phyloP scores from a whole-genome alignment of 1,140 invertebrate species.

The Lerema accius region DNA sequence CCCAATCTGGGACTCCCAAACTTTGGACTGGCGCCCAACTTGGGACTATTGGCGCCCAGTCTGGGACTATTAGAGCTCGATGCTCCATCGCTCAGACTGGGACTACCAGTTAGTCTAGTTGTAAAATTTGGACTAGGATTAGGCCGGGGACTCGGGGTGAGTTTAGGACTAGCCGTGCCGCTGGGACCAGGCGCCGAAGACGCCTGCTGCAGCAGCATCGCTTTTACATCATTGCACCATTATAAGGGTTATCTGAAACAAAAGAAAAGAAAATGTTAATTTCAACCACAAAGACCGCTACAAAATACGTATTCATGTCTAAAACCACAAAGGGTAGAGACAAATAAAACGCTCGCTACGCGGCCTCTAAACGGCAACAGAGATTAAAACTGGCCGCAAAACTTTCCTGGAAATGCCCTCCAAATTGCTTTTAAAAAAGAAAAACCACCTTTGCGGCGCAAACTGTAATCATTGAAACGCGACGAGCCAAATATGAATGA shows the following conservation, averaged over 20 bases:
- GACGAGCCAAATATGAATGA: constrained; percentile 59
- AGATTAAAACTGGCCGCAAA: constrained; percentile 72
- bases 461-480: constrained; percentile 66
- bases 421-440: constrained; percentile 69
- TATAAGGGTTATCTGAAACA: constrained; percentile 58
- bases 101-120: constrained; percentile 56
- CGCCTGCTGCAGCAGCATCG: constrained; percentile 78
- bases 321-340: constrained; percentile 47
- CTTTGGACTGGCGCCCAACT: constrained; percentile 64
- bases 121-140: constrained; percentile 61
- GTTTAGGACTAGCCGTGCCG: constrained; percentile 73
- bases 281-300: constrained; percentile 6
- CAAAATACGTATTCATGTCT: constrained; percentile 14
- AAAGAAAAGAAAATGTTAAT: constrained; percentile 29
- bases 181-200: constrained; percentile 72
- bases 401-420: constrained; percentile 55
- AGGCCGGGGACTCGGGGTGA: constrained; percentile 52
- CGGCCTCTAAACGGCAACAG: constrained; percentile 62
- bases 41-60: constrained; percentile 58
- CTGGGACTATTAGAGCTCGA: constrained; percentile 59
- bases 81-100: constrained; percentile 60
- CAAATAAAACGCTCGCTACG: constrained; percentile 53
- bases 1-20: constrained; percentile 63
- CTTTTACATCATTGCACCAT: constrained; percentile 74
- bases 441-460: constrained; percentile 43